Conservation (phyloP, 2,797 vertebrate genomes). For the Acestrorhynchus altus region DNA sequence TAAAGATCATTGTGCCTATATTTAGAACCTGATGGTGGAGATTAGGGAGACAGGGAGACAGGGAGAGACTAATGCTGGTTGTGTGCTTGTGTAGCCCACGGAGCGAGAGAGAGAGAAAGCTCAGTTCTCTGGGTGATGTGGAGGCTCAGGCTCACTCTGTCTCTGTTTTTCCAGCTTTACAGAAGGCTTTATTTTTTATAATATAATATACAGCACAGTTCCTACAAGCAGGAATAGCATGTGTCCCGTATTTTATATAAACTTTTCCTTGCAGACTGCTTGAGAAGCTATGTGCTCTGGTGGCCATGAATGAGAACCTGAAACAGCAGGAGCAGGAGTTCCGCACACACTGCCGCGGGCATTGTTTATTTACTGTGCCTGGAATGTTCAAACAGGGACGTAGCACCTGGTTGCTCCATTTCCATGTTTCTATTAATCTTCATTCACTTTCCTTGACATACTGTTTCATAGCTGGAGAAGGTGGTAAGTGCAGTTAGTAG, state of each 20-base stretch:
- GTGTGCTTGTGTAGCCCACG: conserved; percentile 76
- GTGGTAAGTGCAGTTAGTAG: no score
- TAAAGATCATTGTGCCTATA: not conserved
- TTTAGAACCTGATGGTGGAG: not conserved
- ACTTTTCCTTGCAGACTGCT: conserved; percentile 68
- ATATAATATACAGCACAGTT: not conserved
- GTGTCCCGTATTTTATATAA: not conserved
- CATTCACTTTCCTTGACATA: no score
- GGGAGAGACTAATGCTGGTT: no score
- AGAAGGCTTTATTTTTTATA: no score
- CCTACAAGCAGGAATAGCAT: not conserved
- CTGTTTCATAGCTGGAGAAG: no score
- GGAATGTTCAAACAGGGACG: no score
- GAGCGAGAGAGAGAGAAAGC: conserved; percentile 80
- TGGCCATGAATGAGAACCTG: conserved; percentile 93
- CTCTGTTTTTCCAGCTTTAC: not conserved
- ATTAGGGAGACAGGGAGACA: not conserved
- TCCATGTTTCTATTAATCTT: not conserved
- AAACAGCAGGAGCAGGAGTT: conserved; percentile 96
- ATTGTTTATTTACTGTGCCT: not conserved
- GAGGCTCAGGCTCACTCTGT: conserved; percentile 87
- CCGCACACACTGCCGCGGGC: conserved; percentile 90
- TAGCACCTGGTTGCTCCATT: not conserved
- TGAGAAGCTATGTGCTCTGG: conserved; percentile 87
- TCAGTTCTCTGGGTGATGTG: conserved; percentile 81